Percentiles rank a stretch among this genome's conserved stretches.
phyloP scores from a whole-genome alignment of 2,888 invertebrate species.

The Tinea trinotella region DNA sequence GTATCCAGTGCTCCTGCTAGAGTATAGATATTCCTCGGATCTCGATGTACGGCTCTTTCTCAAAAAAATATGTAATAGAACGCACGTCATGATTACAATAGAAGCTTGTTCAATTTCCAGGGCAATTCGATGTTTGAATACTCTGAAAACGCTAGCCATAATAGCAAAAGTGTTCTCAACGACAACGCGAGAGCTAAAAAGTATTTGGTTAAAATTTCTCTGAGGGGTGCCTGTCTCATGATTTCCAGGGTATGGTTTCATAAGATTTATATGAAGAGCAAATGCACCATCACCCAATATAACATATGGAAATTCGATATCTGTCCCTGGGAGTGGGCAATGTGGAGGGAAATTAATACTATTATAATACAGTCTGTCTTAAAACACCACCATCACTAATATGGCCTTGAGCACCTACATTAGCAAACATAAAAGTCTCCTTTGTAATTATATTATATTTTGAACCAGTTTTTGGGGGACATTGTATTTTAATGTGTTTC shows the following conservation, averaged over 20 bases:
- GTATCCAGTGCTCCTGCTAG: conserved; percentile 11
- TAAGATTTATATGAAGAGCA: conserved; percentile 22
- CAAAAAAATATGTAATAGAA: conserved; percentile 20
- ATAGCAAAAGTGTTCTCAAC: conserved; percentile 23
- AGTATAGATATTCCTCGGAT: conserved; percentile 15
- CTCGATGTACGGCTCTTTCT: conserved; percentile 16
- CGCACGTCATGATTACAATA: conserved; percentile 16
- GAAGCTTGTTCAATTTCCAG: conserved; percentile 5
- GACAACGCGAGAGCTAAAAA: conserved; percentile 21
- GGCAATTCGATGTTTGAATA: neutral
- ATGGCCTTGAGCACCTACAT: conserved; percentile 16
- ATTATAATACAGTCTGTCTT: neutral
- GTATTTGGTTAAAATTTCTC: conserved; percentile 20
- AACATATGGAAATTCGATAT: no score
- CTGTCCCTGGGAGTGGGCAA: conserved; percentile 16
- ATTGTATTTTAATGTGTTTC: no score
- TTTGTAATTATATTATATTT: no score
- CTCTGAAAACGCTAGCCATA: conserved; percentile 9
- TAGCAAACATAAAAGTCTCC: conserved; percentile 19
- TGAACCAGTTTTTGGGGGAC: no score
- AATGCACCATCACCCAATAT: conserved; percentile 24
- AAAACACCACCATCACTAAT: conserved; percentile 20
- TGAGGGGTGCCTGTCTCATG: conserved; percentile 19
- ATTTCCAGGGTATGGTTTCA: conserved; percentile 22
- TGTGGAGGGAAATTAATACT: neutral